Evolutionary conservation across 1,140 invertebrate genomes (phyloP).

Genomic region (Zaprionus vittiger): DNA sequence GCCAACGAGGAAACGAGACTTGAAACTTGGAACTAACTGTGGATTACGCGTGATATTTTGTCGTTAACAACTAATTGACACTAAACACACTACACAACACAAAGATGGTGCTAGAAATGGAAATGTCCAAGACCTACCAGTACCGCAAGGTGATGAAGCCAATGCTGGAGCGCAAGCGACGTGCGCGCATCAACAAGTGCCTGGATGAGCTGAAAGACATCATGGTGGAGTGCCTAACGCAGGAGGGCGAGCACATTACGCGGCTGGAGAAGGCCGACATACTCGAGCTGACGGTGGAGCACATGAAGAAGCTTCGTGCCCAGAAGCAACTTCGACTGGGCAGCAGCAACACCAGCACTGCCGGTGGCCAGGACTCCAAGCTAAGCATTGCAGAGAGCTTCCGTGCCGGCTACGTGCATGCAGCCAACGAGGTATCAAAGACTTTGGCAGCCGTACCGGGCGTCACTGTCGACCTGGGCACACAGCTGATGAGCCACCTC

Average conservation of each 20-base stretch:
- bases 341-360: conserved; percentile 32
- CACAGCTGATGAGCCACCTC: conserved; percentile 94
- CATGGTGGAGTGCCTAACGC: conserved; percentile 86
- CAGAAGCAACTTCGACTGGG: conserved; percentile 86
- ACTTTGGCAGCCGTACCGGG: conserved; percentile 93
- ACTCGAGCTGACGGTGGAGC: conserved; percentile 94
- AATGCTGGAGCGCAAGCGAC: conserved; percentile 92
- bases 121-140: conserved; percentile 86
- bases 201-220: conserved; percentile 94
- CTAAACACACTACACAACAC: not conserved
- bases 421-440: conserved; percentile 90
- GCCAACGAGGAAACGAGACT: not conserved
- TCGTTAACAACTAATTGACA: too few species aligned
- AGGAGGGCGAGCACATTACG: conserved; percentile 91
- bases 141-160: conserved; percentile 90
- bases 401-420: conserved; percentile 92
- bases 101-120: conserved; percentile 82
- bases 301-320: conserved; percentile 90
- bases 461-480: conserved; percentile 93
- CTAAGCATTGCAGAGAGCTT: conserved; percentile 87
- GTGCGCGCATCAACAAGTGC: conserved; percentile 95
- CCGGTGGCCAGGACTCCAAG: conserved; percentile 73
- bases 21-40: conserved; percentile 31
- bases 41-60: conserved; percentile 68
- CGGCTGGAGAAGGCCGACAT: conserved; percentile 97